phyloP scores from a whole-genome alignment of 1,140 invertebrate species.

The Chironomus tepperi region DNA sequence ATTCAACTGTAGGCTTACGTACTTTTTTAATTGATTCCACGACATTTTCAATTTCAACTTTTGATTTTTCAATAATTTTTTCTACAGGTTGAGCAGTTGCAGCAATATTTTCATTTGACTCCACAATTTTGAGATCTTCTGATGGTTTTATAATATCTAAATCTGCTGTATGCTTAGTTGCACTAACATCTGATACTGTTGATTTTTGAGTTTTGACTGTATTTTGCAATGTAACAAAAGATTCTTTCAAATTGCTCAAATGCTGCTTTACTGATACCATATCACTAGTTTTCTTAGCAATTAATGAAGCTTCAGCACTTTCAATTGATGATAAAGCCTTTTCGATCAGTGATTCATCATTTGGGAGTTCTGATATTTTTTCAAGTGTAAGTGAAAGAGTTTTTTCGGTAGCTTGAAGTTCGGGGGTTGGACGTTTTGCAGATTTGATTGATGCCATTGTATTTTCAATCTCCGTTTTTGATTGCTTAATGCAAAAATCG shows the following conservation, averaged over 20 bases:
- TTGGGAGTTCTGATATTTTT: neutral
- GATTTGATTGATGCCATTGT: constrained; percentile 30
- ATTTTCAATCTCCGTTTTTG: constrained; percentile 25
- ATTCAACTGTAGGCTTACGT: neutral
- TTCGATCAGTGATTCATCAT: neutral
- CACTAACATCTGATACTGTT: too few relatives aligned
- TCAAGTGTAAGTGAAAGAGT: neutral
- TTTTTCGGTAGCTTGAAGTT: neutral
- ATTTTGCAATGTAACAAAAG: neutral
- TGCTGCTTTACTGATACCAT: neutral
- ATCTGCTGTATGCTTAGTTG: too few relatives aligned
- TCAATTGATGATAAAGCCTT: neutral
- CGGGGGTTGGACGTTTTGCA: constrained; percentile 29
- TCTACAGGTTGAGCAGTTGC: neutral
- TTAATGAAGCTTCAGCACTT: neutral
- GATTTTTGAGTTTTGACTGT: neutral
- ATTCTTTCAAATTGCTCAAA: neutral
- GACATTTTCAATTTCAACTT: neutral
- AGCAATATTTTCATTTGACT: neutral
- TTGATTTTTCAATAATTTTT: neutral
- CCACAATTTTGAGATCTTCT: neutral
- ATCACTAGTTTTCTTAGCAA: constrained; percentile 1
- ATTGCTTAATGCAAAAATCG: neutral
- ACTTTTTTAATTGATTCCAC: neutral
- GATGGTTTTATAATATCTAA: neutral